Conservation (phyloP, 2,888 invertebrate species). For the Keiferia lycopersicella region DNA sequence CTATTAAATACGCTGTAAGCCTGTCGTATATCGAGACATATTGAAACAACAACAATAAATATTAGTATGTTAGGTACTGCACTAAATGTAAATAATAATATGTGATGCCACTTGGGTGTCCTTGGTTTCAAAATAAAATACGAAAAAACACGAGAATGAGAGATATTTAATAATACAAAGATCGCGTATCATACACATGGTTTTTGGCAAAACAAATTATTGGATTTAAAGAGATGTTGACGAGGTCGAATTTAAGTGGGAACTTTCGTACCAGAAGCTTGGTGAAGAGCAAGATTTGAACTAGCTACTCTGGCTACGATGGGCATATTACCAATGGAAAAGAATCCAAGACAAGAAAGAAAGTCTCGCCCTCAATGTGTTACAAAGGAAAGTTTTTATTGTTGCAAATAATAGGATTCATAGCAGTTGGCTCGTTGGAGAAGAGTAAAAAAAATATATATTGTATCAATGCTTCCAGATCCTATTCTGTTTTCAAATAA, state of each 20-base stretch:
- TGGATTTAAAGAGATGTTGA: too few species aligned
- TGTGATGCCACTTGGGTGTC: too few species aligned
- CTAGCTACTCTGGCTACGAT: background rate
- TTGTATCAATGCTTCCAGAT: background rate
- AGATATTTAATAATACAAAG: too few species aligned
- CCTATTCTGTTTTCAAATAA: too few species aligned
- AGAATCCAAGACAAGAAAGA: conserved; percentile 32
- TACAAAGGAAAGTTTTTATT: conserved; percentile 61
- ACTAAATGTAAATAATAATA: too few species aligned
- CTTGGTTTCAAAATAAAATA: too few species aligned
- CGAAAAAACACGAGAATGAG: too few species aligned
- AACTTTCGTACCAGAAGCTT: too few species aligned
- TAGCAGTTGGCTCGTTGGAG: conserved; percentile 53
- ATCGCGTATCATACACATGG: too few species aligned
- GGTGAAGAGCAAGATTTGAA: background rate
- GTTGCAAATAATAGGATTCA: conserved; percentile 67
- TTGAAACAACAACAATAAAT: background rate
- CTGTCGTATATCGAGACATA: background rate
- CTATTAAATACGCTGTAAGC: background rate
- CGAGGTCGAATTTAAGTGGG: too few species aligned
- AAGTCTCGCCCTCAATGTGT: conserved; percentile 42
- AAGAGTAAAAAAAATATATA: conserved; percentile 25
- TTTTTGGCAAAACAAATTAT: too few species aligned
- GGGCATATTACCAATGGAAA: conserved; percentile 1
- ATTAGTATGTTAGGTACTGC: too few species aligned